These are phyloP conservation scores for Rhizomys pruinosus DNA, from an alignment of 2,113 vertebrate species.

Conservation along the genomic window DNA sequence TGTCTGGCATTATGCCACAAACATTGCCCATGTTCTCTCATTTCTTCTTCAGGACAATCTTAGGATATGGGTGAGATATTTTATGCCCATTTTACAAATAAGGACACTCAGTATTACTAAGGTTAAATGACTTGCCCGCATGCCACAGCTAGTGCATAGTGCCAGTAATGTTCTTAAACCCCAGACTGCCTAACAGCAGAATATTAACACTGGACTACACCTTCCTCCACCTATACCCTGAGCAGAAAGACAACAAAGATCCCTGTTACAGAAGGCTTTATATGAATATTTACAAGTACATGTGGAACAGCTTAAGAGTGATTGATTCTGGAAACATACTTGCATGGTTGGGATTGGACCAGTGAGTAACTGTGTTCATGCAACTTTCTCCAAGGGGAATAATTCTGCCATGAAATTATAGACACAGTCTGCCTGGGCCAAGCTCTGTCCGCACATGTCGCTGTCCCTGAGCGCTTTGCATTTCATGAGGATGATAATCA, in stretches of 20 bases:
- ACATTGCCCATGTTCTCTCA: background rate
- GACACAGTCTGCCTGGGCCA: slow-evolving; percentile 60
- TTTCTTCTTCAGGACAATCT: too few species aligned
- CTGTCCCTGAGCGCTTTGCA: slow-evolving; percentile 41
- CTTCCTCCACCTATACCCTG: background rate
- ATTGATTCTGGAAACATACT: slow-evolving; percentile 69
- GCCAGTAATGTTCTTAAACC: background rate
- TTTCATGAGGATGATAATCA: slow-evolving; percentile 49
- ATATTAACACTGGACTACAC: background rate
- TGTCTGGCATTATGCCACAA: background rate
- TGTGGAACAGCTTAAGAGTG: slow-evolving; percentile 69
- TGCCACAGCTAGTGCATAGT: background rate
- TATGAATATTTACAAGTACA: slow-evolving; percentile 50
- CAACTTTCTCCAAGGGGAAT: slow-evolving; percentile 60
- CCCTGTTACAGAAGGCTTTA: background rate
- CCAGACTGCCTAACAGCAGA: background rate
- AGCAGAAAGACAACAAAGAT: background rate
- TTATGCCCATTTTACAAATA: slow-evolving; percentile 20
- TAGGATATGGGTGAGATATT: background rate
- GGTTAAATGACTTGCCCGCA: background rate
- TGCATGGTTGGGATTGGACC: slow-evolving; percentile 53
- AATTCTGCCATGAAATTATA: slow-evolving; percentile 54
- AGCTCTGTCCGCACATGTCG: slow-evolving; percentile 50
- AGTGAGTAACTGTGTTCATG: slow-evolving; percentile 45
- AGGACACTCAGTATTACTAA: background rate